Evolutionary conservation across 2,888 invertebrate genomes (phyloP).

Genomic region (Brassicogethes aeneus): DNA sequence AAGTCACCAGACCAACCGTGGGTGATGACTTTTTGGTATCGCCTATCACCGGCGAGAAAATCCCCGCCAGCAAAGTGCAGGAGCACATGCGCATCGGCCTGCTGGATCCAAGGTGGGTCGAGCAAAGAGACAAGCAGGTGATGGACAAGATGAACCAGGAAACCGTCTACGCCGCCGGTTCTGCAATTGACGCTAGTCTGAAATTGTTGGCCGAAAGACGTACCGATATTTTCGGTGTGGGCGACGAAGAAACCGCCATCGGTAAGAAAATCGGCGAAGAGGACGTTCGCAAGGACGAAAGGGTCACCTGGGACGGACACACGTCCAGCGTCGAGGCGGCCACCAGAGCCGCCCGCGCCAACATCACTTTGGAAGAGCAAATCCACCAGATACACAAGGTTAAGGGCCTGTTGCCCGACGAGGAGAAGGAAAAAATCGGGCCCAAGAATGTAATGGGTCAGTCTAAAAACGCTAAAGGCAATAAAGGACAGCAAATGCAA

Average conservation of each 20-base stretch:
- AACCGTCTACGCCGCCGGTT: constrained; percentile 66
- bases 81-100: constrained; percentile 97
- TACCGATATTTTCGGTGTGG: constrained; percentile 99
- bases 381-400: constrained; percentile 95
- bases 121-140: constrained; percentile 90
- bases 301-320: constrained; percentile 98
- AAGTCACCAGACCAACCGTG: constrained; percentile 52
- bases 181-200: constrained; percentile 92
- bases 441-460: constrained; percentile 64
- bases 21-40: constrained; percentile 92
- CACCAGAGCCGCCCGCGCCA: constrained; percentile 86
- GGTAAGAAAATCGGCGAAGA: constrained; percentile 95
- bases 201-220: constrained; percentile 95
- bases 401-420: constrained; percentile 88
- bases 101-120: constrained; percentile 95
- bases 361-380: constrained; percentile 93
- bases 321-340: constrained; percentile 95
- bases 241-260: constrained; percentile 97
- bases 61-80: constrained; percentile 93
- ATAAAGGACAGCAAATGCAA: constrained; percentile 5
- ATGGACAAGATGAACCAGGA: constrained; percentile 90
- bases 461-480: constrained; percentile 27
- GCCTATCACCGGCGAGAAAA: constrained; percentile 95
- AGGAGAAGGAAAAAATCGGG: constrained; percentile 95
- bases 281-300: constrained; percentile 75